phyloP scores from a whole-genome alignment of 2,113 vertebrate species.

The Tor tambroides region DNA sequence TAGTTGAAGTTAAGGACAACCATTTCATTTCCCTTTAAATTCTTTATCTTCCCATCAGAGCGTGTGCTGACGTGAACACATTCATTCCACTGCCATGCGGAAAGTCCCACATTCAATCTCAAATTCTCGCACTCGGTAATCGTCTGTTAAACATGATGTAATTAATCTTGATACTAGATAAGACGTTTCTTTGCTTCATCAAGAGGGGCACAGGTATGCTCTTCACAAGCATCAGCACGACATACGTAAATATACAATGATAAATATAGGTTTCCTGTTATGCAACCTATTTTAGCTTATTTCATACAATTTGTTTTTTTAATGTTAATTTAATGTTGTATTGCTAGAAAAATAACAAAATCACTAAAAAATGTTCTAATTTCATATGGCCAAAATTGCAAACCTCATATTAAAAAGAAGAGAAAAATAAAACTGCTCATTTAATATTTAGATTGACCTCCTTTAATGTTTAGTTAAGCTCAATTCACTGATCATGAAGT shows the following conservation, averaged over 20 bases:
- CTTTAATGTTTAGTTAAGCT: neutral
- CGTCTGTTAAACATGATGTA: slow-evolving; percentile 40
- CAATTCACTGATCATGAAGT: neutral
- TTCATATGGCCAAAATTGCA: neutral
- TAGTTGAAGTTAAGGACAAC: slow-evolving; percentile 37
- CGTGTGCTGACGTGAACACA: neutral
- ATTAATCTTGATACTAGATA: slow-evolving; percentile 31
- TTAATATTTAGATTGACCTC: neutral
- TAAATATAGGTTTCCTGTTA: neutral
- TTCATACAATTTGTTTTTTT: neutral
- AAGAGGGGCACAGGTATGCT: neutral
- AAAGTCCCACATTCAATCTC: slow-evolving; percentile 25
- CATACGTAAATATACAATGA: neutral
- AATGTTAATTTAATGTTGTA: neutral
- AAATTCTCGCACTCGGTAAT: neutral
- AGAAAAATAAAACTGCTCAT: no score
- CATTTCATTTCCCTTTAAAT: slow-evolving; percentile 25
- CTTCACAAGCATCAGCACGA: neutral
- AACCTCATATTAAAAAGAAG: neutral
- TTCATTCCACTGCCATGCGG: neutral
- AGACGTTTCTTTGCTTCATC: neutral
- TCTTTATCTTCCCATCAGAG: slow-evolving; percentile 9
- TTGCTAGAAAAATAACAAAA: neutral
- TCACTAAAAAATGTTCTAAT: neutral
- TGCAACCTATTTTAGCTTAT: neutral